Conservation (phyloP, 1,140 invertebrate species). For the Rhyacophila brunnea region DNA sequence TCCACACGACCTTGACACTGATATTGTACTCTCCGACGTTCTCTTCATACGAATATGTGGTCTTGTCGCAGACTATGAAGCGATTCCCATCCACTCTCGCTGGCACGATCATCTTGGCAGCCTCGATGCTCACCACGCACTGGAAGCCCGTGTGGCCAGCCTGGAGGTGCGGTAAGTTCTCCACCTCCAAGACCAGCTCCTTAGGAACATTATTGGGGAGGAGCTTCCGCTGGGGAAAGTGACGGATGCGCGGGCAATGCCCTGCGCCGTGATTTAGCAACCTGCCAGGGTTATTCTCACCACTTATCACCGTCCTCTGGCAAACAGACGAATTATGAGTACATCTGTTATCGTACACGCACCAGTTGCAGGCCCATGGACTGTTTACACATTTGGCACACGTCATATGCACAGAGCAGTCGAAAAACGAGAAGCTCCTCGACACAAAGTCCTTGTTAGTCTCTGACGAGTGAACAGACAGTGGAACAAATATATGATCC, state of each 20-base stretch:
- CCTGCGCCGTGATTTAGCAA: constrained; percentile 71
- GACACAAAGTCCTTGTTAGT: constrained; percentile 96
- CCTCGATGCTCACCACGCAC: constrained; percentile 88
- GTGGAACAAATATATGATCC: constrained; percentile 87
- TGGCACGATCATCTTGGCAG: constrained; percentile 83
- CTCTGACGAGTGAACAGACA: constrained; percentile 91
- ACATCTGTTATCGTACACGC: constrained; percentile 92
- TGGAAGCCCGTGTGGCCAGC: constrained; percentile 84
- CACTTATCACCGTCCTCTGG: constrained; percentile 78
- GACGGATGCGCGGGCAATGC: constrained; percentile 79
- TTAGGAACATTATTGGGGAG: constrained; percentile 86
- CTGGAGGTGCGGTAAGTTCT: constrained; percentile 85
- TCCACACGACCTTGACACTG: constrained; percentile 88
- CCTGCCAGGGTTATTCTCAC: constrained; percentile 75
- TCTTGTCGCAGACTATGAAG: constrained; percentile 87
- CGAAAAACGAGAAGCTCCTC: constrained; percentile 89
- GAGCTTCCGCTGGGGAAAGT: constrained; percentile 64
- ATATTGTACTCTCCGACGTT: constrained; percentile 83
- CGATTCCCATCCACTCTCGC: constrained; percentile 80
- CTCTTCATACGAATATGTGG: constrained; percentile 86
- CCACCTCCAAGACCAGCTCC: constrained; percentile 84
- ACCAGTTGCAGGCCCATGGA: constrained; percentile 94
- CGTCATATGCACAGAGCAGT: constrained; percentile 85
- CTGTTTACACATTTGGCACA: constrained; percentile 84
- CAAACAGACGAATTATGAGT: constrained; percentile 83